Base-by-base conservation (phyloP, 2,797 vertebrate genomes). In the Hybognathus amarus region DNA sequence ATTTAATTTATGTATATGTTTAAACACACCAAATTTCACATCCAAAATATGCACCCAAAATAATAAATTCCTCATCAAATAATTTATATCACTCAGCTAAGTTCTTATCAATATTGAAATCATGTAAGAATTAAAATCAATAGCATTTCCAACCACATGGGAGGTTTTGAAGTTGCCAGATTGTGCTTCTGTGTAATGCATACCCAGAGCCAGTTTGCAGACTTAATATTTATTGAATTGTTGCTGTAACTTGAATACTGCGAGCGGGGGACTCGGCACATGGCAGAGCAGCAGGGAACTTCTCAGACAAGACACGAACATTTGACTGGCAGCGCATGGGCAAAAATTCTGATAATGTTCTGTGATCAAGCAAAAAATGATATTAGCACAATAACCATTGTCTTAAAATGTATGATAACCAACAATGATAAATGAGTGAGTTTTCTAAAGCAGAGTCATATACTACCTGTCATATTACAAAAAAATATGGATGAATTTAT, bases 171-270 rank as follows among this genome's bases (percentile, higher is more conserved):
- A 93, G 93, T 92, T 92, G 91, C 90, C 91, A 89, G 92, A 90
- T 91, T 83, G 83, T 82, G 84, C 71, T 87, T 85, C 87, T 30
- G 76, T 91, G 89, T 92, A 88, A 89, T 89, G 89, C 76, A 85
- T 74, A 38, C 90, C 79, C 38, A 92, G 93, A 93, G 83, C 81
- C 91, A 91, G 87, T 91, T 89, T 90, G 89, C 89, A 90, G 88
- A 90, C 90, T 90, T 93, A 91, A 92, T 94, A 92, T 92, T 89
- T 94, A 94, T 94, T 94, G 94, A 95, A 91, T 93, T 94, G 93
- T 94, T 94, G 90, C 90, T 96, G 95, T 95, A 95, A 96, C 95
- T 91, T 93, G 95, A 96, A 94, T 94, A 96, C 91, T 91, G 91
- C 86, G 47, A 76, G 80, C 73, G 61, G 50, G 68, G n/a, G 40